A percentile compares a stretch with the other conserved stretches of the same genome.
Evolutionary conservation across 1,140 invertebrate species (phyloP).

Genomic region (Drosophila baimaii): DNA sequence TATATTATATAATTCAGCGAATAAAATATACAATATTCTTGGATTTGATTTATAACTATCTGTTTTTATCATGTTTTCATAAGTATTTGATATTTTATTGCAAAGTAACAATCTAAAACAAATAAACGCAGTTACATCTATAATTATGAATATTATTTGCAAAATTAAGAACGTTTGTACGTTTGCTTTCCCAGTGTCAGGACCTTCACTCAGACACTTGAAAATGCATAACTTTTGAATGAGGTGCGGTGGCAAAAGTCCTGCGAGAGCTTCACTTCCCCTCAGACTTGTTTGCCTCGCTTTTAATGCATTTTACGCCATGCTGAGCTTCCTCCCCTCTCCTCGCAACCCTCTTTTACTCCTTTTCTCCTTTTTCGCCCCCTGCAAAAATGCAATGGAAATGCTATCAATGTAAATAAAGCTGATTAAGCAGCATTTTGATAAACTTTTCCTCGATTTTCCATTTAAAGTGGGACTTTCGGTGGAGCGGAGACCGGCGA

Average conservation of each 20-base stretch:
- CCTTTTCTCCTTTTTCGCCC: constrained; percentile 25
- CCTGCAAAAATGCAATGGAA: constrained; percentile 66
- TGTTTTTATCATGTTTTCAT: no score
- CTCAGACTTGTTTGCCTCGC: constrained; percentile 65
- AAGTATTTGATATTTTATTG: no score
- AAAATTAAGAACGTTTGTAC: background rate
- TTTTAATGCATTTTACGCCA: constrained; percentile 80
- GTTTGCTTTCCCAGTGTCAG: constrained; percentile 10
- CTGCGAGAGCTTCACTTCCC: constrained; percentile 41
- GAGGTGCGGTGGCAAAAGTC: constrained; percentile 34
- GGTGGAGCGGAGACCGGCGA: background rate
- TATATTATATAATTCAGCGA: background rate
- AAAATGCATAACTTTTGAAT: constrained; percentile 77
- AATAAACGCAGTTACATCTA: no score
- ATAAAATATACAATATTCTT: constrained; percentile 4
- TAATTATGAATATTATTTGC: background rate
- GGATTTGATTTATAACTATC: background rate
- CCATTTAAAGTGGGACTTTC: constrained; percentile 30
- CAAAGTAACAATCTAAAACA: no score
- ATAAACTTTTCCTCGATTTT: constrained; percentile 47
- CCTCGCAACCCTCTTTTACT: constrained; percentile 1
- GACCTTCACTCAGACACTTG: constrained; percentile 63
- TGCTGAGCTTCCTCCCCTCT: constrained; percentile 31
- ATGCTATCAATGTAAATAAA: constrained; percentile 74
- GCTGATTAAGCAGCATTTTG: constrained; percentile 73